Evolutionary conservation across 2,888 invertebrate genomes (phyloP), one percentile per base, ranked within the genome.

Genomic region (Ectemnius lituratus): DNA sequence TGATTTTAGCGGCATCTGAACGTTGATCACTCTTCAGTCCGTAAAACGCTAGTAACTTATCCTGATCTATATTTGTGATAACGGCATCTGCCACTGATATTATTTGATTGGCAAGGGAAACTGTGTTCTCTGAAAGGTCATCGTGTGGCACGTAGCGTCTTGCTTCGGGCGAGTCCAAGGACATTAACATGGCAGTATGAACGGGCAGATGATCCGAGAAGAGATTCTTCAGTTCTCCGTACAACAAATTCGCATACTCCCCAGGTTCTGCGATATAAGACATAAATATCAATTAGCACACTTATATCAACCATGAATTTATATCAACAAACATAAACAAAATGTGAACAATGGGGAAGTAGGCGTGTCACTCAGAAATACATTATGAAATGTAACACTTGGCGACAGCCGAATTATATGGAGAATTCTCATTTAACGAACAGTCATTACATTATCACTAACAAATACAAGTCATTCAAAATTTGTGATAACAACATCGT

Each of bases 1-100:
- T 98, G 76, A 96, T 95, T 91, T 97, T 97, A 49, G 92, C 92
- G 1, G 98, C 96, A 89, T 98, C 97, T 0, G 93, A 91, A 65
- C 97, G 93, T n/a, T 94, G 93, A 90, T 98, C 98, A 72, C 94
- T 94, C 91, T 98, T 98, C 85, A 96, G 93, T 4, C 98, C 98
- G 78, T 95, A 94, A 89, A 95, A 96, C 0, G 96, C 95, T 37
- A 98, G 92, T 76, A 99, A 90, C 79, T 95, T 94, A 20, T 95
- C 95, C 80, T 95, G 94, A 88, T 98, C 96, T 23, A 97, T 94
- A 76, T 94, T 93, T 8, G 92, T 92, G 64, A 96, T 92, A 18
- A 96, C 94, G 89, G 94, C 91, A 88, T 96, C 92, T 84, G 95
- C 92, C 28, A 95, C 91, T 16, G 92, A 91, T 47, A 94, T 91